Evolutionary conservation across 2,113 vertebrate species (phyloP), one percentile per base, ranked within the genome.

Genomic region (Symphodus melops): DNA sequence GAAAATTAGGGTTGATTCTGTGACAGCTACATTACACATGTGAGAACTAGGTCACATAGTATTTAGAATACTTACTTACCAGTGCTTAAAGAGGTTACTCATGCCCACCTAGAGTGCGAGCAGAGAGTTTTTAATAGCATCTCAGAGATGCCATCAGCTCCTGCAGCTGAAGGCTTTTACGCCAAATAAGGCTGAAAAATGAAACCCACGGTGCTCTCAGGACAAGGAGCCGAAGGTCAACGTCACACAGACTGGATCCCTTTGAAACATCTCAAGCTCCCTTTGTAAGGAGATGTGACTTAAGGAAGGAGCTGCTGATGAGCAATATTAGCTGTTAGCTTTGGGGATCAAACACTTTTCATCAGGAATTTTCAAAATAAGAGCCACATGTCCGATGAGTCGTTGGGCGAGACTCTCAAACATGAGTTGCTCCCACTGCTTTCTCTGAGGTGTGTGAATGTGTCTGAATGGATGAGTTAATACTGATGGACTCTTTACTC

Each of bases 1-100:
- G 65, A 78, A 48, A 81, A 81, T 71, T 55, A 73, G 75, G 68
- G 64, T 85, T 88, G 87, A 89, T 86, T 90, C 70, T 56, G 82
- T 87, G 88, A 89, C 90, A 86, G 90, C 90, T 76, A 39, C 72
- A 57, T 76, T 16, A 65, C 85, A 89, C 80, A 71, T 88, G 82
- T 85, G 82, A 88, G 85, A 90, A 89, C 75, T 91, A 70, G 90
- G 88, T 91, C 88, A 86, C 62, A 53, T 9, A 51, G 86, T 86
- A 86, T 91, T 91, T 85, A 90, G 57, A 62, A 74, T 72, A 70
- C 84, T 69, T 74, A 77, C 82, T 81, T 70, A 84, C 80, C 60
- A 65, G 70, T 46, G 66, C 82, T 82, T 89, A 81, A 79, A 84
- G 81, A 80, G 74, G 84, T 83, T 86, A 58, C 66, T 83, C 28